Evolutionary conservation across 2,113 vertebrate species (phyloP), one percentile per base, ranked within the genome.

Genomic region (Sorex araneus): DNA sequence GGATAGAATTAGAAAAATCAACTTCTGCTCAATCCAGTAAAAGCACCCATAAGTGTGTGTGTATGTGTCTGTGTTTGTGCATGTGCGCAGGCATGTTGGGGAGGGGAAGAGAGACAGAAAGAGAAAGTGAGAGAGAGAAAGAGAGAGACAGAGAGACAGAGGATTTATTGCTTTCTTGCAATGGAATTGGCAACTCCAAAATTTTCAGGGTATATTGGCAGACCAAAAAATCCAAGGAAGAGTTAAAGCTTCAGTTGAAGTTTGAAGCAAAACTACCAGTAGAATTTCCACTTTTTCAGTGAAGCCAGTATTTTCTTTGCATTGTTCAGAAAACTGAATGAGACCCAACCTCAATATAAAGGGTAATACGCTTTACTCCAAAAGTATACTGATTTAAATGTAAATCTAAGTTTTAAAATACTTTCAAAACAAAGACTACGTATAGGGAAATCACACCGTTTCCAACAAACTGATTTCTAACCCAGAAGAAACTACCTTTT

Each of bases 291-390:
- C 71, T 94, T 75, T n/a, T 25, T 70, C 21, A 18, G 25, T 4
- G 25, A 69, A 80, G 74, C 64, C 71, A 32, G 30, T 74, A 13
- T 94, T 84, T 57, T 73, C 25, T 45, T 63, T n/a, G 77, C 40
- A 27, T 1, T 23, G 57, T 78, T 90, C 25, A 36, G 7, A 27
- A 54, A 13, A 70, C 87, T 80, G 50, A 18, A 87, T 50, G 50
- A 85, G 64, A 32, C 40, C 45, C 30, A 79, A 4, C 12, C 19
- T 74, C 16, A 36, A 57, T 25, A 50, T 34, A 25, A 45, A 71
- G 25, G n/a, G n/a, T 60, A 84, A 90, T 34, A 69, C 63, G 43
- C 45, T 95, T 79, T 85, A 43, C 30, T 89, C 43, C n/a, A n/a
- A 57, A 30, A 40, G 11, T 69, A 12, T 76, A 69, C 34, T 73